Conservation (phyloP, 2,888 invertebrate species). For the Anodontia alba region DNA sequence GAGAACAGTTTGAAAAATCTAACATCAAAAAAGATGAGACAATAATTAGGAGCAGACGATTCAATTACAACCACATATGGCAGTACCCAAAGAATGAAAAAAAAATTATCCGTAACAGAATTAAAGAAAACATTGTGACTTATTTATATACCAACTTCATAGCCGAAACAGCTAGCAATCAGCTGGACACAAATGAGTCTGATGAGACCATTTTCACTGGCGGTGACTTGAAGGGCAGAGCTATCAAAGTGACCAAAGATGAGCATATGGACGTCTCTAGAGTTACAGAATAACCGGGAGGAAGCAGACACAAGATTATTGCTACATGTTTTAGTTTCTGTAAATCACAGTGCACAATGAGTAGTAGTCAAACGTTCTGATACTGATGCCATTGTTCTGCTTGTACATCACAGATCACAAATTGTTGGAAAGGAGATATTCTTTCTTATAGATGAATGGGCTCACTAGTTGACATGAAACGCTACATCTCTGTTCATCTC, state of each 20-base stretch:
- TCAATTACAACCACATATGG: not conserved
- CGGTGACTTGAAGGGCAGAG: slow-evolving; percentile 4
- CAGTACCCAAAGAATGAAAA: not conserved
- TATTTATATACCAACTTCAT: no score
- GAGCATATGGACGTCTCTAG: not conserved
- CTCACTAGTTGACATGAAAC: not conserved
- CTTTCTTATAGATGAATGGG: not conserved
- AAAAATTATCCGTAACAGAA: not conserved
- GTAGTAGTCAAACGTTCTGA: slow-evolving; percentile 22
- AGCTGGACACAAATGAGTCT: not conserved
- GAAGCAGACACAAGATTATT: slow-evolving; percentile 30
- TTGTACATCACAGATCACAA: slow-evolving; percentile 22
- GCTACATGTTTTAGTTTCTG: slow-evolving; percentile 3
- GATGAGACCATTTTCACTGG: not conserved
- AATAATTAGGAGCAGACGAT: not conserved
- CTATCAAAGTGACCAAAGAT: not conserved
- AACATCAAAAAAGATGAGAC: not conserved
- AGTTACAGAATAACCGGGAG: slow-evolving; percentile 24
- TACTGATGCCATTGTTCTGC: slow-evolving; percentile 29
- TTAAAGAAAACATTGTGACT: not conserved
- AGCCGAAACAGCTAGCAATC: not conserved
- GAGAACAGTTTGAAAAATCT: not conserved
- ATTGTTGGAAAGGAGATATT: no score
- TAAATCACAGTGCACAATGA: not conserved
- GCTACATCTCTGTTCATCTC: not conserved